These are phyloP conservation scores for Xanthia togata DNA, from an alignment of 2,888 invertebrate genomes.

Conservation along the genomic window DNA sequence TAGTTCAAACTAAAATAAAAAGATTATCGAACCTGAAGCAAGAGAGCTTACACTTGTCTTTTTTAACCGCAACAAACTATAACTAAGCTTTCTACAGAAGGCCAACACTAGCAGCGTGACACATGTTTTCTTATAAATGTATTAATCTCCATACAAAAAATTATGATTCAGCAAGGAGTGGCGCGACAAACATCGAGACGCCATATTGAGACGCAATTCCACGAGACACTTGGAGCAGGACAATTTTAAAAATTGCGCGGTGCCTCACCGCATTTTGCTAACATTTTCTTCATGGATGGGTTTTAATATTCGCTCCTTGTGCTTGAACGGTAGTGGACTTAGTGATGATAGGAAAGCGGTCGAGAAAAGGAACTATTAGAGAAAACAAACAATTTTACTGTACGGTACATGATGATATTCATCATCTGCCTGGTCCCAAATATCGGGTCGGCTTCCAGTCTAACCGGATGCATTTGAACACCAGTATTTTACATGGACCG, in stretches of 20 bases:
- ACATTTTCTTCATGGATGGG: slow-evolving; percentile 71
- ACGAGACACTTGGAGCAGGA: slow-evolving; percentile 54
- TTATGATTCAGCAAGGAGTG: slow-evolving; percentile 14
- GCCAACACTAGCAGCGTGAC: not conserved
- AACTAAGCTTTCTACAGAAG: not conserved
- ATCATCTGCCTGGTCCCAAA: not conserved
- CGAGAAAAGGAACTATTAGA: not conserved
- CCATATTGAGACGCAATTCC: slow-evolving; percentile 44
- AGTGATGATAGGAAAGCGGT: slow-evolving; percentile 47
- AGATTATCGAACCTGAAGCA: not conserved
- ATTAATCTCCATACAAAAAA: slow-evolving; percentile 12
- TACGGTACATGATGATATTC: not conserved
- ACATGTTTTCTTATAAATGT: slow-evolving; percentile 13
- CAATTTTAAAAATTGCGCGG: slow-evolving; percentile 72
- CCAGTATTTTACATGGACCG: not conserved
- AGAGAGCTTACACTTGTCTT: not conserved
- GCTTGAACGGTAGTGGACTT: slow-evolving; percentile 36
- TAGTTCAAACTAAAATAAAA: not conserved
- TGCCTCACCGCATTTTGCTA: slow-evolving; percentile 65
- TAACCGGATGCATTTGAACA: not conserved
- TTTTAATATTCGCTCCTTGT: slow-evolving; percentile 76
- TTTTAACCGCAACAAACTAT: not conserved
- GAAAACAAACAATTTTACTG: not conserved
- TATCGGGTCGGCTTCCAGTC: not conserved
- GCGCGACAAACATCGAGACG: slow-evolving; percentile 32